Percentiles rank a stretch among this genome's conserved stretches.
phyloP scores from a whole-genome alignment of 2,113 vertebrate species.

The Tragelaphus imberbis region DNA sequence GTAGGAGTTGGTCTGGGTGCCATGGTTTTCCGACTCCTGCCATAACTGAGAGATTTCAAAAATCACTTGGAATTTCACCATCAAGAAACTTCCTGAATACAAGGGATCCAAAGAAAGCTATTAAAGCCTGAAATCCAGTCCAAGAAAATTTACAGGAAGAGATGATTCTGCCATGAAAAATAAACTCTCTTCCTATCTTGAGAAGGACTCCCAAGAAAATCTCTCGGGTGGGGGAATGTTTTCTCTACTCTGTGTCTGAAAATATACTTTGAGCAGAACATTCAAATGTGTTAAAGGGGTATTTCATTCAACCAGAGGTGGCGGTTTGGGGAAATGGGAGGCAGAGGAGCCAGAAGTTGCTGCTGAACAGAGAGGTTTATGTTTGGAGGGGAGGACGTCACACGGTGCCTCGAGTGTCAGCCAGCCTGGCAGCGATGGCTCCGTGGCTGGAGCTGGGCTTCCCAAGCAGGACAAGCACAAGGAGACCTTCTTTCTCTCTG shows the following conservation, averaged over 20 bases:
- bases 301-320: conserved; percentile 19
- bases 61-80: conserved; percentile 5
- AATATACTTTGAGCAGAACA: not conserved
- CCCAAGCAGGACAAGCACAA: not conserved
- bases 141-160: conserved; percentile 2
- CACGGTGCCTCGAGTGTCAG: not conserved
- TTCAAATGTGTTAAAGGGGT: conserved; percentile 3
- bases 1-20: not conserved
- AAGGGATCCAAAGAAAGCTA: not conserved
- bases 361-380: conserved; percentile 46
- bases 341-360: not conserved
- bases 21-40: not conserved
- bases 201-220: conserved; percentile 33
- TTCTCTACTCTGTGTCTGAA: conserved; percentile 27
- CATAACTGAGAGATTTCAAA: not conserved
- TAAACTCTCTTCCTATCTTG: conserved; percentile 11
- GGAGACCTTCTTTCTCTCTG: conserved; percentile 45
- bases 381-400: not conserved
- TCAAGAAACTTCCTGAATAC: not conserved
- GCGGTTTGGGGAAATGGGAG: not conserved
- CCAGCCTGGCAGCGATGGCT: not conserved
- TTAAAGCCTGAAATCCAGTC: not conserved
- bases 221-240: not conserved
- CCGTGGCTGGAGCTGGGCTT: not conserved
- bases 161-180: not conserved